A percentile compares a stretch with the other conserved stretches of the same genome.
Evolutionary conservation across 2,113 vertebrate genomes (phyloP).

Genomic region (Tragelaphus strepsiceros): DNA sequence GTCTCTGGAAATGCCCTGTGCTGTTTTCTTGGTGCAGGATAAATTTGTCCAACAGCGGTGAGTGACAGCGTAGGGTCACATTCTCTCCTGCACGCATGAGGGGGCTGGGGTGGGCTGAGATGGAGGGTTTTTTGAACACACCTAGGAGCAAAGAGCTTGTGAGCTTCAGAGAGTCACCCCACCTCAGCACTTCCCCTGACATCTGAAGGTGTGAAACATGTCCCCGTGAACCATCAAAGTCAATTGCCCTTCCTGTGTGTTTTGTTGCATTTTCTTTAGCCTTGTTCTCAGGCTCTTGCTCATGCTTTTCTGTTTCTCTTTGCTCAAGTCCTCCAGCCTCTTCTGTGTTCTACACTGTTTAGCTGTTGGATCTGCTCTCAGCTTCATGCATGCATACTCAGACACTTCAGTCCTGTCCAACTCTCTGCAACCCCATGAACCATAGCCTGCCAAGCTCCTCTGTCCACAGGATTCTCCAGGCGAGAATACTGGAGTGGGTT

Average conservation of each 20-base stretch:
- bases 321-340: background rate
- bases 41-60: fast-evolving
- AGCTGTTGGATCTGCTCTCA: background rate
- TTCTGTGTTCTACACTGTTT: background rate
- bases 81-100: fast-evolving
- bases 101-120: background rate
- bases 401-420: too few relatives aligned
- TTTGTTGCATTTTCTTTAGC: background rate
- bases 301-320: background rate
- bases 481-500: too few relatives aligned
- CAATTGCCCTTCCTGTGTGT: background rate
- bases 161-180: background rate
- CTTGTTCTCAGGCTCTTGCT: too few relatives aligned
- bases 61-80: background rate
- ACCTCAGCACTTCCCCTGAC: background rate
- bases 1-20: fast-evolving
- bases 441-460: too few relatives aligned
- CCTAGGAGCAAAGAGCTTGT: background rate
- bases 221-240: too few relatives aligned
- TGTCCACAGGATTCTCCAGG: too few relatives aligned
- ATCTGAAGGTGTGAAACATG: too few relatives aligned
- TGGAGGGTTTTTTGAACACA: background rate
- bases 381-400: too few relatives aligned
- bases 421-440: too few relatives aligned
- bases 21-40: background rate